Conservation (phyloP, 1,140 invertebrate species). For the Steinernema khuongi region DNA sequence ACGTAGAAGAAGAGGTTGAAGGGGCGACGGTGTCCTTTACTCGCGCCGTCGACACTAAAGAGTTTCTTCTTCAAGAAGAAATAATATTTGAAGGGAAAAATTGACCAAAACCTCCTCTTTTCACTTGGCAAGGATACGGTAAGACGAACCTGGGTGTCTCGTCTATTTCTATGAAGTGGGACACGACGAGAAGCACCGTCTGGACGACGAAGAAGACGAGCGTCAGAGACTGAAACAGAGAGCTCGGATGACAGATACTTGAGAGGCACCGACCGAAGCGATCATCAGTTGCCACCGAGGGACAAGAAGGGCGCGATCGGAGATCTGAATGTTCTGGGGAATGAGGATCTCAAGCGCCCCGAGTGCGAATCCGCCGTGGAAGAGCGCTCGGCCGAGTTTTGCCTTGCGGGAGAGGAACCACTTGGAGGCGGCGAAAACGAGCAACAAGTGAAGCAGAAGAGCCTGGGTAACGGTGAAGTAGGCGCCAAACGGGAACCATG, state of each 20-base stretch:
- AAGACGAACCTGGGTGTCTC: too few relatives aligned
- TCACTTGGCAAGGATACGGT: too few relatives aligned
- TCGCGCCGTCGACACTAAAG: neutral
- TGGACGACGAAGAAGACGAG: neutral
- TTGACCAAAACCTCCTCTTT: too few relatives aligned
- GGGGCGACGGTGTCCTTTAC: neutral
- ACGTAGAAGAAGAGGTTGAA: conserved; percentile 13
- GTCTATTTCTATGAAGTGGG: neutral
- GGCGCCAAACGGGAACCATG: neutral
- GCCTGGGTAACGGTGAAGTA: neutral
- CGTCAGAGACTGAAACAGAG: neutral
- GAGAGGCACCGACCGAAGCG: neutral
- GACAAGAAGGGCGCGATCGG: neutral
- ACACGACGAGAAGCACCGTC: neutral
- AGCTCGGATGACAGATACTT: neutral
- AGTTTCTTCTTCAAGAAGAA: too few relatives aligned
- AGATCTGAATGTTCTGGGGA: neutral
- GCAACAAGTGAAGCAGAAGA: neutral
- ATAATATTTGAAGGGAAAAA: too few relatives aligned
- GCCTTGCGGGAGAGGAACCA: neutral
- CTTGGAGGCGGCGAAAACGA: neutral
- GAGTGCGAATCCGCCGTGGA: neutral
- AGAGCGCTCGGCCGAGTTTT: neutral
- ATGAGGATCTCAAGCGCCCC: neutral
- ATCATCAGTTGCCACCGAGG: neutral